phyloP scores from a whole-genome alignment of 2,113 vertebrate genomes.

The Beaufortia kweichowensis region DNA sequence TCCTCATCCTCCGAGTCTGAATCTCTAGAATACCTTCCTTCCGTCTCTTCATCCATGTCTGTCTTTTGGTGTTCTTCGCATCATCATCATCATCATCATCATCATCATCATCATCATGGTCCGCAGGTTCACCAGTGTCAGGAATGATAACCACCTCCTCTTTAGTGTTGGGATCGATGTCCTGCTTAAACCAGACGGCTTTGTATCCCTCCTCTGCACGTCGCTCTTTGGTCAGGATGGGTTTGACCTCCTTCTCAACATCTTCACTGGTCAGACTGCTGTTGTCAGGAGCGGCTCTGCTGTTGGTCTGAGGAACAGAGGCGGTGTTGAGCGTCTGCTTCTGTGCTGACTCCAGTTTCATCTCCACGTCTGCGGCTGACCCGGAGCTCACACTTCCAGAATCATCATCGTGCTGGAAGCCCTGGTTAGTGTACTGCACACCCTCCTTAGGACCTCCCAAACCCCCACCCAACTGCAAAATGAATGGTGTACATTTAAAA shows the following conservation, averaged over 20 bases:
- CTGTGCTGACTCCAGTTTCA: neutral
- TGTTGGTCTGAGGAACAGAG: neutral
- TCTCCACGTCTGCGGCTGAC: conserved; percentile 22
- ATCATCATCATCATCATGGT: conserved; percentile 55
- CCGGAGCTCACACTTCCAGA: conserved; percentile 40
- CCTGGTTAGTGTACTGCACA: conserved; percentile 69
- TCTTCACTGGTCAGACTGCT: conserved; percentile 54
- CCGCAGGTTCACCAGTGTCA: conserved; percentile 57
- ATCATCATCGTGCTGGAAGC: conserved; percentile 65
- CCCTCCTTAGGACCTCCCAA: conserved; percentile 58
- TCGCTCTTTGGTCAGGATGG: conserved; percentile 80
- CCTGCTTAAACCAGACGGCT: conserved; percentile 80
- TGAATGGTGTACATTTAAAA: neutral
- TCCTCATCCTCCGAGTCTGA: conserved; percentile 29
- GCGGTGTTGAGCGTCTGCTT: neutral
- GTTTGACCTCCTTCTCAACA: conserved; percentile 75
- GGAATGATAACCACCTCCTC: conserved; percentile 76
- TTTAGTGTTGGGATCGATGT: conserved; percentile 73
- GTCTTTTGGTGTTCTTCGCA: neutral
- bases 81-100: conserved; percentile 44
- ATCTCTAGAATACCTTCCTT: neutral
- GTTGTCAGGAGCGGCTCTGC: conserved; percentile 2
- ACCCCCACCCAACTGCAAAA: conserved; percentile 59
- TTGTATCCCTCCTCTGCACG: conserved; percentile 78
- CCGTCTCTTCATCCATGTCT: conserved; percentile 9